Percentiles rank a stretch among this genome's conserved stretches.
Evolutionary conservation across 2,113 vertebrate genomes (phyloP).

Genomic region (Syngnathus scovelli): DNA sequence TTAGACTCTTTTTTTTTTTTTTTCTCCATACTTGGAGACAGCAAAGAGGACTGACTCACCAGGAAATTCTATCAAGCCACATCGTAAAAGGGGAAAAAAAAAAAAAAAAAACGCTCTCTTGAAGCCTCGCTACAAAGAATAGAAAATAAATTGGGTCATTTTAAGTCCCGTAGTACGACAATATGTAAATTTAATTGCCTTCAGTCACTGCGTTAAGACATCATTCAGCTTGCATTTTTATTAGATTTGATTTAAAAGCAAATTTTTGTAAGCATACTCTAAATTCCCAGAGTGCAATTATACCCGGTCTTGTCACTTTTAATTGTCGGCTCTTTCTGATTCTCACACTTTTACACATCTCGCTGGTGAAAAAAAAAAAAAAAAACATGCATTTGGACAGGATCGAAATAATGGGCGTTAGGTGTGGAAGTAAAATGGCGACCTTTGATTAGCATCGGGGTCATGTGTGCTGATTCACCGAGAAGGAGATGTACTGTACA

Average conservation of each 20-base stretch:
- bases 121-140: constrained; percentile 42
- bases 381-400: constrained; percentile 17
- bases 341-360: constrained; percentile 16
- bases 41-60: constrained; percentile 44
- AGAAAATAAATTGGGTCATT: constrained; percentile 53
- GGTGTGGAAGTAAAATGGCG: constrained; percentile 42
- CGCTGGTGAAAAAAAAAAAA: constrained; percentile 25
- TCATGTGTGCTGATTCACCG: constrained; percentile 64
- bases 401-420: constrained; percentile 51
- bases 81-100: constrained; percentile 5
- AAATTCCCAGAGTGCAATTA: constrained; percentile 7
- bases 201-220: neutral
- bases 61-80: constrained; percentile 57
- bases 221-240: constrained; percentile 17
- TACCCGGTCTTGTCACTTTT: constrained; percentile 11
- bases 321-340: constrained; percentile 16
- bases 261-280: neutral
- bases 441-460: constrained; percentile 52
- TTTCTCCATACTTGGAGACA: constrained; percentile 37
- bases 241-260: constrained; percentile 10
- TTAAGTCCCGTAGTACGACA: constrained; percentile 38
- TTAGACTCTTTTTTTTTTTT: constrained; percentile 12
- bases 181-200: constrained; percentile 23
- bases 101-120: constrained; percentile 50
- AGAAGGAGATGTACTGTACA: constrained; percentile 36